phyloP scores from a whole-genome alignment of 23 tunicate genomes.

The Diplosoma virens region DNA sequence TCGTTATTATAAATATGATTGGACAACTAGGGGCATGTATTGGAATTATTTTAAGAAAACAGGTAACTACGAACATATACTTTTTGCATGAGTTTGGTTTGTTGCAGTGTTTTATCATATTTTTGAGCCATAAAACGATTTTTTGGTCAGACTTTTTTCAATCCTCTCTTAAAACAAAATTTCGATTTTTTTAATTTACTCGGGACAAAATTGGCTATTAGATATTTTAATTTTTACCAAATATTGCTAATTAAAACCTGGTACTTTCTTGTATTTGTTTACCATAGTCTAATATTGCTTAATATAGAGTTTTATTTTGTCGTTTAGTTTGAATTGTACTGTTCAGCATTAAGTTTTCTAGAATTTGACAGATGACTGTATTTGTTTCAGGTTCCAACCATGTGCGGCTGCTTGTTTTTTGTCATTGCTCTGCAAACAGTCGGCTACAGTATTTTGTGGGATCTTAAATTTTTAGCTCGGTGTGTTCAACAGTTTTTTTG shows the following conservation, averaged over 20 bases:
- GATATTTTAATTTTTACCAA: too few species aligned
- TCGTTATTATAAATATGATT: constrained; percentile 91
- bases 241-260: too few species aligned
- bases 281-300: not conserved
- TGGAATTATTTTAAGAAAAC: constrained; percentile 84
- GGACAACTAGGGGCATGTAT: constrained; percentile 94
- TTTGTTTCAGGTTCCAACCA: constrained; percentile 64
- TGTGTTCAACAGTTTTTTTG: too few species aligned
- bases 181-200: too few species aligned
- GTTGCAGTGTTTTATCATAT: too few species aligned
- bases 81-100: too few species aligned
- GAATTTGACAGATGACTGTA: not conserved
- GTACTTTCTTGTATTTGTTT: too few species aligned
- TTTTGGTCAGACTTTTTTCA: too few species aligned
- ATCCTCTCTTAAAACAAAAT: too few species aligned
- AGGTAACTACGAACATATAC: too few species aligned
- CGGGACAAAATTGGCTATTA: too few species aligned
- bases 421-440: constrained; percentile 94
- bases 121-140: too few species aligned
- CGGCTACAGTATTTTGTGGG: constrained; percentile 99
- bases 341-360: not conserved
- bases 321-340: not conserved
- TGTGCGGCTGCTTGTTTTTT: constrained; percentile 88
- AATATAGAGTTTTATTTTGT: not conserved
- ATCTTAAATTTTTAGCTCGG: constrained; percentile 97